A percentile compares a stretch with the other conserved stretches of the same genome.
Conservation (phyloP, 2,888 invertebrate genomes). For the Crocallis elinguaria region DNA sequence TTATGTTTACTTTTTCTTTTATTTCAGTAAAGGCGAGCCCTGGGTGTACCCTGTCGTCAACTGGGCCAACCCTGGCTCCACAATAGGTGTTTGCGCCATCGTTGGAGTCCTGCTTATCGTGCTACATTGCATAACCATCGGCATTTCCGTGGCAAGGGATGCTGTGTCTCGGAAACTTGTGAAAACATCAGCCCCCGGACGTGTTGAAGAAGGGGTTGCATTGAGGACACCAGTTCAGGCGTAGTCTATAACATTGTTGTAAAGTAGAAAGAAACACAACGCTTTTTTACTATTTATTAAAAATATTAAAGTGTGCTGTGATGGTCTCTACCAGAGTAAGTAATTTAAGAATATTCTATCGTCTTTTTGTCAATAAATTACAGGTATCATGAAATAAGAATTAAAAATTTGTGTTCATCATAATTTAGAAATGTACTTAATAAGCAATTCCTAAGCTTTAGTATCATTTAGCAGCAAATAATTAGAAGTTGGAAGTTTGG, state of each 20-base stretch:
- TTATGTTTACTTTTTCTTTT: not conserved
- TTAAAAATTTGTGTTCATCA: too few relatives aligned
- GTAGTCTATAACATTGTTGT: slow-evolving; percentile 1
- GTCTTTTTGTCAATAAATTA: too few relatives aligned
- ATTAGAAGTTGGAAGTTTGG: too few relatives aligned
- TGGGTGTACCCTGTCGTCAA: slow-evolving; percentile 91
- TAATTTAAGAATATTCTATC: too few relatives aligned
- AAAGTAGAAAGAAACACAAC: not conserved
- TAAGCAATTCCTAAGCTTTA: too few relatives aligned
- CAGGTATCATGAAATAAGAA: too few relatives aligned
- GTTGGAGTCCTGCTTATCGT: slow-evolving; percentile 86
- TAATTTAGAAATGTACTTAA: too few relatives aligned
- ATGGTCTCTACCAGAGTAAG: too few relatives aligned
- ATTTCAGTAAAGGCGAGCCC: slow-evolving; percentile 85
- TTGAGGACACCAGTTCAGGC: slow-evolving; percentile 42
- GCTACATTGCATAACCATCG: slow-evolving; percentile 85
- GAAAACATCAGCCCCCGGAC: slow-evolving; percentile 45
- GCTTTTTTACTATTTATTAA: not conserved
- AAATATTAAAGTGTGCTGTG: not conserved
- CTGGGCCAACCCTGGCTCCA: slow-evolving; percentile 88
- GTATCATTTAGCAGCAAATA: too few relatives aligned
- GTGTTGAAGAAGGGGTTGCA: slow-evolving; percentile 55
- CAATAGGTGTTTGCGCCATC: slow-evolving; percentile 85
- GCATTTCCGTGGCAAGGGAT: slow-evolving; percentile 81
- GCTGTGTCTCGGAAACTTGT: slow-evolving; percentile 48